Evolutionary conservation across 2,113 vertebrate species (phyloP), one percentile per base, ranked within the genome.

Genomic region (Lanius ludovicianus): DNA sequence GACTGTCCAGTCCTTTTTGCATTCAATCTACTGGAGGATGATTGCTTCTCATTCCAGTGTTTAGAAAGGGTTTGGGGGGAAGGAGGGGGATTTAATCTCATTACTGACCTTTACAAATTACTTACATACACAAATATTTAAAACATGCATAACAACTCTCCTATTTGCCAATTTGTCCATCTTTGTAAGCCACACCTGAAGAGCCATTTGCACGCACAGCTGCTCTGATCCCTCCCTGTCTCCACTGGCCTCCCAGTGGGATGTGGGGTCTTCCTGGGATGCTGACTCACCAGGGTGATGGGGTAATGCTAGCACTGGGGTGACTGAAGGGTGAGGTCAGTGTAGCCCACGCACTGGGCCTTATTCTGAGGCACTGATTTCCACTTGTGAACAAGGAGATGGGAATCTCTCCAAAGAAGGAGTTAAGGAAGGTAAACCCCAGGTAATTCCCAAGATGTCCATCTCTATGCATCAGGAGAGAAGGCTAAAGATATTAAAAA

Each of bases 321-420:
- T 49, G 23, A 22, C 53, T 64, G 31, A 56, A 64, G 52, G 63
- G 24, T 13, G 33, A 27, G 23, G 6, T n/a, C 78, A 57, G 8
- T 4, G 39, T 35, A 67, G 42, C 35, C 59, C 0, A 0, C 46
- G 44, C 31, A 73, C 31, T 0, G 3, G 23, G 20, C 39, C 50
- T 65, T 46, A 10, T 15, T 76, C 57, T 42, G 31, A 77, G 63
- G 30, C 42, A 42, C 19, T 1, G 1, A 35, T 33, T 52, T 63
- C 50, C 35, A 28, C 30, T 69, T 50, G 52, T 37, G 56, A 84
- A 13, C 13, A 20, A 67, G 21, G 33, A 60, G 15, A 20, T 20
- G 33, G 44, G 59, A 95, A 64, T 47, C 17, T 84, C 56, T 86
- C 57, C 39, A 35, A 84, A 89, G 49, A 55, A 89, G 9, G n/a